Evolutionary conservation across 2,113 vertebrate species (phyloP).

Genomic region (Dipodomys ordii): DNA sequence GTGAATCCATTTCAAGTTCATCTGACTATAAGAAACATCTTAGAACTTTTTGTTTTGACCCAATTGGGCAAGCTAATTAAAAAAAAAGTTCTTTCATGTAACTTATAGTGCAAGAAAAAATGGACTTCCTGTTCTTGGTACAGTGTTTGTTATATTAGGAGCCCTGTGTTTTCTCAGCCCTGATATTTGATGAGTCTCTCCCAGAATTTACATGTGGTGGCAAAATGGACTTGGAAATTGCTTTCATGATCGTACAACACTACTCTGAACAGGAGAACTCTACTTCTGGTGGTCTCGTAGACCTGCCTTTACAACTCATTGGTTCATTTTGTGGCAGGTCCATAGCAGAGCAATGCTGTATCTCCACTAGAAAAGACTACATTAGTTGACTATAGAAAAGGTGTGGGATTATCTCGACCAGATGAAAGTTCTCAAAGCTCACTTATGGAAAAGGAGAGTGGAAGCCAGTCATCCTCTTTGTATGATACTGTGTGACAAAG

Average conservation of each 20-base stretch:
- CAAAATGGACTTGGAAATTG: background rate
- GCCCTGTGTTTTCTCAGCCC: background rate
- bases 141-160: background rate
- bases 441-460: background rate
- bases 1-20: background rate
- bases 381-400: background rate
- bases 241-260: background rate
- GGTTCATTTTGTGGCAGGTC: background rate
- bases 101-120: background rate
- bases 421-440: background rate
- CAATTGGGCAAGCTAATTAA: background rate
- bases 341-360: background rate
- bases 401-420: background rate
- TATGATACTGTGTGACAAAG: background rate
- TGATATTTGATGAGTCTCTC: background rate
- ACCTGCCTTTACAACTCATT: too few species aligned
- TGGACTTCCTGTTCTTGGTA: background rate
- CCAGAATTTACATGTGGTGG: background rate
- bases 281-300: background rate
- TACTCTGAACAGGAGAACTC: background rate
- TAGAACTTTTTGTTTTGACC: background rate
- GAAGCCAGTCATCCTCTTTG: background rate
- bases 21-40: background rate
- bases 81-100: background rate
- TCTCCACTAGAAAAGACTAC: background rate